Conservation (phyloP, 2,797 vertebrate species). For the Sardinella longiceps region DNA sequence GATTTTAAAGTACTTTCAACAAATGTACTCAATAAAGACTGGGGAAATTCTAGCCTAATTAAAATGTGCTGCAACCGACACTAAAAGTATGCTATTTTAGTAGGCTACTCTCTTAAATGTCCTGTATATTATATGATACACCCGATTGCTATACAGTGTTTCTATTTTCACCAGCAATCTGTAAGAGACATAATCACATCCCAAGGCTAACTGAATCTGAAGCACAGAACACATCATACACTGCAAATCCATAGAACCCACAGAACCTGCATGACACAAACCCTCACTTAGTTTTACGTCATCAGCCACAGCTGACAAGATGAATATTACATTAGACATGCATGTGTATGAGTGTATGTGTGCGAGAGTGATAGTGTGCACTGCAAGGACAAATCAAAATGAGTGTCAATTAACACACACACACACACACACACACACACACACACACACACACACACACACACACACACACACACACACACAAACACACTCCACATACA, state of each 20-base stretch:
- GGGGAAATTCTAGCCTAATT: too few relatives aligned
- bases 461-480: background rate
- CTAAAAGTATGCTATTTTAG: too few relatives aligned
- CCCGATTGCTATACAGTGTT: background rate
- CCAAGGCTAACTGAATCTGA: background rate
- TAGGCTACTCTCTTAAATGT: too few relatives aligned
- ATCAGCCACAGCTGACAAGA: background rate
- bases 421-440: background rate
- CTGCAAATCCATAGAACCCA: background rate
- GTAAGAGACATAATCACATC: background rate
- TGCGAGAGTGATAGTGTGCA: background rate
- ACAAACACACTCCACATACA: background rate
- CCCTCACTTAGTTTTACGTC: background rate
- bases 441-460: background rate
- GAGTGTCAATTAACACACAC: constrained; percentile 29
- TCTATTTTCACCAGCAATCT: background rate
- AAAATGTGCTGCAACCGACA: too few relatives aligned
- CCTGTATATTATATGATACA: too few relatives aligned
- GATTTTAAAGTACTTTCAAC: too few relatives aligned
- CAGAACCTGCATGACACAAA: background rate
- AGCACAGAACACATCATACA: background rate
- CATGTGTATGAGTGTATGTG: background rate
- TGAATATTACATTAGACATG: constrained; percentile 3
- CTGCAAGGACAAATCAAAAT: constrained; percentile 17
- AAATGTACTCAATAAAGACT: too few relatives aligned